Base-by-base conservation (phyloP, 1,140 invertebrate species). In the Panagrolaimus sp. region DNA sequence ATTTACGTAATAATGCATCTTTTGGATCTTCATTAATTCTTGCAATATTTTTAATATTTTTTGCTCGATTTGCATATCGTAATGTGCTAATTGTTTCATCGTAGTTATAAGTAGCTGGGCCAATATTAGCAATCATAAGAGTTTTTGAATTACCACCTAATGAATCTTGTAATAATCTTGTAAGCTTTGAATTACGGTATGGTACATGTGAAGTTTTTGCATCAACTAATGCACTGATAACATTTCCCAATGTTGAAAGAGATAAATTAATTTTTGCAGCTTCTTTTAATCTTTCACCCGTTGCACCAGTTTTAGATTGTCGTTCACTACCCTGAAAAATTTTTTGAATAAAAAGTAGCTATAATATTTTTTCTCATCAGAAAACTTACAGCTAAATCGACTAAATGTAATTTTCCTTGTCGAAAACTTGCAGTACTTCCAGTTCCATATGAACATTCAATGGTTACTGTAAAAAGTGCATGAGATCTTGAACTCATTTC, bases 21-120 rank as follows among this genome's bases (percentile, higher is more conserved):
- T 97, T 97, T 0, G 95, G 93, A 85, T 98, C 95, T 83, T 96
- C 94, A 84, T 99, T 99, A 66, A 98, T 90, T 71, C 90, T 89
- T 62, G 93, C 94, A 74, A 90, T 89, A 84, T 98, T 99, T 82
- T 93, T 91, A 69, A 99, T 99, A 80, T 92, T 94, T 85, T 99
- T 98, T 1, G 95, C 94, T 65, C 95, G 87, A 85, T 92, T 94
- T 0, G 96, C 95, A 85, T 98, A 99, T 14, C 96, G 87, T 51
- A 98, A 85, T 0, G 96, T 97, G 79, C 92, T 96, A 53, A 98
- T 91, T 0, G 93, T 94, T 85, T 98, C 96, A 80, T 98, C 94
- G 83, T 94, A 96, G 85, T 98, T 98, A 69, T 90, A 90, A 75
- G 93, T 91, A 9, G 94, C 92, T 44, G 96, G 95, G 25, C 94